Conservation (phyloP, 2,888 invertebrate species). For the Cephus spinipes region DNA sequence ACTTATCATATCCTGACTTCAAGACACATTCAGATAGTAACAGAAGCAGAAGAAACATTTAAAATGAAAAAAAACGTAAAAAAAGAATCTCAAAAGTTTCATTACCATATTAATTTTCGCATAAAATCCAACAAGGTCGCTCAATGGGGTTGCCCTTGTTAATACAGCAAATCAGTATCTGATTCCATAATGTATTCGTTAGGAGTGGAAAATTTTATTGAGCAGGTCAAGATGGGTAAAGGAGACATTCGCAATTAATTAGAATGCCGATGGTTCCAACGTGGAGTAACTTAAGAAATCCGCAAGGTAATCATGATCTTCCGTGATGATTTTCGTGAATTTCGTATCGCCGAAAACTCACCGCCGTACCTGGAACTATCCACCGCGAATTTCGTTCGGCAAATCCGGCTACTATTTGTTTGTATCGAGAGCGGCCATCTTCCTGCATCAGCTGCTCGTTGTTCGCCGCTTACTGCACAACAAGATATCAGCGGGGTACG, state of each 20-base stretch:
- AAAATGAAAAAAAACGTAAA: background rate
- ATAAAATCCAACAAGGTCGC: background rate
- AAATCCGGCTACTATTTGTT: conserved; percentile 48
- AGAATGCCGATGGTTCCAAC: background rate
- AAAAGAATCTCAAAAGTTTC: background rate
- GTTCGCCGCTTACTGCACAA: background rate
- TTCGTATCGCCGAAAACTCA: background rate
- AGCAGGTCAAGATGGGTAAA: conserved; percentile 50
- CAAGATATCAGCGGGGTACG: background rate
- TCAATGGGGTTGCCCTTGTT: conserved; percentile 6
- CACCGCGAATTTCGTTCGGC: conserved; percentile 22
- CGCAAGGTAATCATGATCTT: background rate
- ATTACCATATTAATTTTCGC: background rate
- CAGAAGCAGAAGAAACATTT: background rate
- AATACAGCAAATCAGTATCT: conserved; percentile 8
- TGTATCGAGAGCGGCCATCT: conserved; percentile 52
- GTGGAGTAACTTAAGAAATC: background rate
- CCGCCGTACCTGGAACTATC: conserved; percentile 23
- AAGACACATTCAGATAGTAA: background rate
- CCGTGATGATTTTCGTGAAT: background rate
- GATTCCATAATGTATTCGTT: background rate
- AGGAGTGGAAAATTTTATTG: conserved; percentile 35
- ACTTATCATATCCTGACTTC: background rate
- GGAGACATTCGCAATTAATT: conserved; percentile 5
- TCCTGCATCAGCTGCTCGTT: conserved; percentile 45